Evolutionary conservation across 2,113 vertebrate genomes (phyloP), one percentile per base, ranked within the genome.

Genomic region (Verasper variegatus): DNA sequence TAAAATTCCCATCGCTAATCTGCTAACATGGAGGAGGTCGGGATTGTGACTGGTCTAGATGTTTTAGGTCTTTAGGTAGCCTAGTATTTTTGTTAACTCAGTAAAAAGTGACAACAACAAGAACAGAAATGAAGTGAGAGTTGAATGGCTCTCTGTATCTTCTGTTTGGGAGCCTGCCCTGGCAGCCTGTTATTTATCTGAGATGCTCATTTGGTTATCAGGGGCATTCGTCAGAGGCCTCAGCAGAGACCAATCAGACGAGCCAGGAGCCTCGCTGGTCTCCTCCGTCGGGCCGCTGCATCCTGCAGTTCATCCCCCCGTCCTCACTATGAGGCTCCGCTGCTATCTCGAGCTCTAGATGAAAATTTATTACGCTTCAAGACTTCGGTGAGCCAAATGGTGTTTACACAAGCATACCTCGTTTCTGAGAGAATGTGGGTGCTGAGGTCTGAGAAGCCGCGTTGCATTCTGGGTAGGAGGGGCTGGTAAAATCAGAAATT

Each of bases 341-440:
- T 90, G 92, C 92, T 84, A 91, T 93, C 91, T 92, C 88, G 85
- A 94, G 88, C 89, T 88, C 80, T 81, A 94, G 92, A 95, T 95
- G 91, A 94, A 94, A 95, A 94, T 93, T 91, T 93, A 94, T 93
- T 83, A 80, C 66, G 80, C 88, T 94, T 91, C 86, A 83, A 94
- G 86, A 83, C 92, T 83, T 92, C 84, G 89, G 58, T 27, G 79
- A 81, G 92, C 91, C 94, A 93, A 93, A 94, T 74, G 87, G 92
- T 96, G 96, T 96, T 97, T 96, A 95, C 90, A 94, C 94, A 96
- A 95, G 95, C 96, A 95, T 94, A 94, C 93, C 93, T 93, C 89
- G 56, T 89, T 40, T 76, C 1, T 51, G 80, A 82, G 51, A 78
- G 42, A 76, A 60, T 83, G 26, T 51, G 73, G 83, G 83, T 71